Conservation (phyloP, 2,888 invertebrate genomes). For the Diabrotica balteata region DNA sequence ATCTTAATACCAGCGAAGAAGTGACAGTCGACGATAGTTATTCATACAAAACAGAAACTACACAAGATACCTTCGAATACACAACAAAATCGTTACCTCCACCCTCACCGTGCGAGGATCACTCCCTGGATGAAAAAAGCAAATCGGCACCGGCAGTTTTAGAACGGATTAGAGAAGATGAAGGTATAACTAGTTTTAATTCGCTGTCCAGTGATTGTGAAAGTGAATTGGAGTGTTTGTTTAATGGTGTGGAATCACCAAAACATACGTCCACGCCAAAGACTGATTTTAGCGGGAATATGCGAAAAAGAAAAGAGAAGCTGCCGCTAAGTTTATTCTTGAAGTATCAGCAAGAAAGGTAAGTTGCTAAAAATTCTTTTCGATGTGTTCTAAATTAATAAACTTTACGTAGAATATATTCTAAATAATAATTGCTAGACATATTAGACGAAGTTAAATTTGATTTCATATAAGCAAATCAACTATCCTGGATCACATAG, state of each 20-base stretch:
- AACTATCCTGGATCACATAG: no score
- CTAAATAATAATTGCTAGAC: no score
- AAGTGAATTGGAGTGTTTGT: slow-evolving; percentile 57
- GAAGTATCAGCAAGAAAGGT: slow-evolving; percentile 53
- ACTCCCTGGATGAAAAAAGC: slow-evolving; percentile 29
- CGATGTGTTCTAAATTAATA: no score
- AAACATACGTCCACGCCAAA: slow-evolving; percentile 61
- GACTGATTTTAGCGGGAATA: slow-evolving; percentile 37
- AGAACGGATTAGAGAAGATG: slow-evolving; percentile 32
- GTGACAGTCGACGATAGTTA: slow-evolving; percentile 44
- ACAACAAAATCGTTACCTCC: slow-evolving; percentile 32
- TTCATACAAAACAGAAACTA: slow-evolving; percentile 35
- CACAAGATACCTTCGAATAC: slow-evolving; percentile 10
- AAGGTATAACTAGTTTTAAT: slow-evolving; percentile 40
- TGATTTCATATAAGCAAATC: no score
- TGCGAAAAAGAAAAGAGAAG: slow-evolving; percentile 40
- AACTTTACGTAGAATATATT: no score
- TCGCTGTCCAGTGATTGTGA: slow-evolving; percentile 55
- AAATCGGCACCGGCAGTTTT: slow-evolving; percentile 48
- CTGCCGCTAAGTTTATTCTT: slow-evolving; percentile 45
- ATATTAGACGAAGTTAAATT: no score
- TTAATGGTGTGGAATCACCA: slow-evolving; percentile 54
- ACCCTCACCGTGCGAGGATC: slow-evolving; percentile 11
- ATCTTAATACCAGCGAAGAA: slow-evolving; percentile 46
- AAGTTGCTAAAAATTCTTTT: slow-evolving; percentile 11